phyloP scores from a whole-genome alignment of 2,888 invertebrate genomes.

The Bombyx huttoni region DNA sequence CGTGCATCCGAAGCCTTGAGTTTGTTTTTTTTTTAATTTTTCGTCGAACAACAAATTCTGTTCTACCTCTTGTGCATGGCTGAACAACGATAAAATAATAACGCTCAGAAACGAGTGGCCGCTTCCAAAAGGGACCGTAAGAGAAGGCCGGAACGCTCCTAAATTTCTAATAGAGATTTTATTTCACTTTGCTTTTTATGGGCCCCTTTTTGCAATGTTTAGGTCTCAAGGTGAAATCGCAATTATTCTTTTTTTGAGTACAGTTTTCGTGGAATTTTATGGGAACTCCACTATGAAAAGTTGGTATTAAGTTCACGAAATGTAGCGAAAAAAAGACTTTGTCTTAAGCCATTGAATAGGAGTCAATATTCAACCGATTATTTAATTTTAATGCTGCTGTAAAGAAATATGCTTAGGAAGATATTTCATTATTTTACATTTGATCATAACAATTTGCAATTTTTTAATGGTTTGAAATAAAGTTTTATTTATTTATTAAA shows the following conservation, averaged over 20 bases:
- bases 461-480: too few species aligned
- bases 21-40: slow-evolving; percentile 42
- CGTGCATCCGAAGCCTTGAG: slow-evolving; percentile 68
- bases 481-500: too few species aligned
- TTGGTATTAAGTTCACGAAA: too few species aligned
- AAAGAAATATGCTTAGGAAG: too few species aligned
- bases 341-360: too few species aligned
- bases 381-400: too few species aligned
- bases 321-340: too few species aligned
- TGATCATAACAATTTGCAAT: too few species aligned
- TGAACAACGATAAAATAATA: slow-evolving; percentile 66
- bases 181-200: slow-evolving; percentile 47
- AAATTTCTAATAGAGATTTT: slow-evolving; percentile 63
- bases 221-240: slow-evolving; percentile 45
- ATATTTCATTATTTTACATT: too few species aligned
- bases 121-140: slow-evolving; percentile 50
- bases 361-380: too few species aligned
- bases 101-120: slow-evolving; percentile 36
- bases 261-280: slow-evolving; percentile 7
- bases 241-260: slow-evolving; percentile 28
- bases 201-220: slow-evolving; percentile 48
- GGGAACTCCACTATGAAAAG: too few species aligned
- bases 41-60: slow-evolving; percentile 46
- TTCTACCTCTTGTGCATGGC: slow-evolving; percentile 52
- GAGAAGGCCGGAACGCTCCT: slow-evolving; percentile 44